Percentiles rank a stretch among this genome's conserved stretches.
Conservation (phyloP, 2,888 invertebrate species). For the Melinaea marsaeus region DNA sequence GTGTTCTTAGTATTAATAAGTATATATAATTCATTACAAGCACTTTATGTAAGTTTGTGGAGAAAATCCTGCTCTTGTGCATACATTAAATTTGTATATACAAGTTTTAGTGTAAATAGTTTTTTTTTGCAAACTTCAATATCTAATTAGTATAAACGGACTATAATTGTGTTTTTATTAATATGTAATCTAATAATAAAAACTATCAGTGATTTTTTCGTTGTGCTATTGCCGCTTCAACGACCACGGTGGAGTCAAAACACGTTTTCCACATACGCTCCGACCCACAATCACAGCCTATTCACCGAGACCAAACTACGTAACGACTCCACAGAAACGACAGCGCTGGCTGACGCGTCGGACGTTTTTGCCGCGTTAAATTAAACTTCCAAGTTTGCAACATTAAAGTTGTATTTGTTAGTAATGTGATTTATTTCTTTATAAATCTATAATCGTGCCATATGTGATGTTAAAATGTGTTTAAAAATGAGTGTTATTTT, state of each 20-base stretch:
- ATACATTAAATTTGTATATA: too few species aligned
- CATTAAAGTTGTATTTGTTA: slow-evolving; percentile 49
- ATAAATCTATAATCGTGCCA: slow-evolving; percentile 59
- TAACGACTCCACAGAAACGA: slow-evolving; percentile 50
- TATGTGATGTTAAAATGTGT: slow-evolving; percentile 61
- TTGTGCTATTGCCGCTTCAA: slow-evolving; percentile 30
- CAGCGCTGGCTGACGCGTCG: slow-evolving; percentile 64
- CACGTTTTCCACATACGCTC: slow-evolving; percentile 65
- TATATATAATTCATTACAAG: too few species aligned
- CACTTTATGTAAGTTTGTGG: too few species aligned
- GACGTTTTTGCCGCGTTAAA: slow-evolving; percentile 45
- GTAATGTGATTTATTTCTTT: slow-evolving; percentile 60
- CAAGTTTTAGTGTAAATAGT: too few species aligned
- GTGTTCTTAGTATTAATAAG: too few species aligned
- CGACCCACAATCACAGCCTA: slow-evolving; percentile 69
- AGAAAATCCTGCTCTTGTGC: too few species aligned
- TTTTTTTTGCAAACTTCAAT: too few species aligned
- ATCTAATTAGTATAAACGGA: too few species aligned
- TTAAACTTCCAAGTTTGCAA: slow-evolving; percentile 36
- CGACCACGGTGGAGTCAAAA: slow-evolving; percentile 51
- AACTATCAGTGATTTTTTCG: background rate
- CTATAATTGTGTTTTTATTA: background rate
- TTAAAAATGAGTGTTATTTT: slow-evolving; percentile 66
- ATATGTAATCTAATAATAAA: background rate
- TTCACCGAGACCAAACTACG: slow-evolving; percentile 40